A percentile compares a stretch with the other conserved stretches of the same genome.
Conservation (phyloP, 2,888 invertebrate genomes). For the Apotomis betuletana region DNA sequence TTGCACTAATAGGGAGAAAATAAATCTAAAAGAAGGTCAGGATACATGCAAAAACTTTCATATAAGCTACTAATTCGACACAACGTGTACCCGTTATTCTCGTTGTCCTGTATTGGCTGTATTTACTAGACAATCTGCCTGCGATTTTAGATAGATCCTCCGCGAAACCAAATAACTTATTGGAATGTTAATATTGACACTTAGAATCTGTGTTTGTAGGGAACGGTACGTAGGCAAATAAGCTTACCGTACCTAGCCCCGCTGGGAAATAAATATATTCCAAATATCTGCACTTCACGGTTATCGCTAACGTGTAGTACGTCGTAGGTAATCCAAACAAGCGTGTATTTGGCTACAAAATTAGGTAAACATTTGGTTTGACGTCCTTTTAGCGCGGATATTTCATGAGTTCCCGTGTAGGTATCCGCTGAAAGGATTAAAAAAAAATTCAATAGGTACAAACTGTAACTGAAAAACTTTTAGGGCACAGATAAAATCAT, state of each 20-base stretch:
- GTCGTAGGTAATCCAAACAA: background rate
- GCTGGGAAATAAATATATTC: constrained; percentile 31
- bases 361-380: background rate
- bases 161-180: constrained; percentile 6
- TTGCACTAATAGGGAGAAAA: too few relatives aligned
- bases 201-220: background rate
- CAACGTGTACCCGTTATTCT: too few relatives aligned
- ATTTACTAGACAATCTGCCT: too few relatives aligned
- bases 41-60: too few relatives aligned
- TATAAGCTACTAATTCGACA: too few relatives aligned
- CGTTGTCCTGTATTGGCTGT: too few relatives aligned
- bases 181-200: constrained; percentile 24
- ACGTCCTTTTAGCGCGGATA: too few relatives aligned
- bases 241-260: constrained; percentile 20
- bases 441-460: background rate
- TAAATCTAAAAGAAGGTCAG: too few relatives aligned
- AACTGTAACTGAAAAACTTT: constrained; percentile 19
- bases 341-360: constrained; percentile 8
- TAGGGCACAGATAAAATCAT: constrained; percentile 18
- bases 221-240: constrained; percentile 22
- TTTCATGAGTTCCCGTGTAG: too few relatives aligned
- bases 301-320: constrained; percentile 7
- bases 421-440: background rate
- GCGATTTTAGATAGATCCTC: too few relatives aligned
- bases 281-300: constrained; percentile 15